Evolutionary conservation across 2,113 vertebrate species (phyloP), one percentile per base, ranked within the genome.

Genomic region (Dendrocopos noguchii): DNA sequence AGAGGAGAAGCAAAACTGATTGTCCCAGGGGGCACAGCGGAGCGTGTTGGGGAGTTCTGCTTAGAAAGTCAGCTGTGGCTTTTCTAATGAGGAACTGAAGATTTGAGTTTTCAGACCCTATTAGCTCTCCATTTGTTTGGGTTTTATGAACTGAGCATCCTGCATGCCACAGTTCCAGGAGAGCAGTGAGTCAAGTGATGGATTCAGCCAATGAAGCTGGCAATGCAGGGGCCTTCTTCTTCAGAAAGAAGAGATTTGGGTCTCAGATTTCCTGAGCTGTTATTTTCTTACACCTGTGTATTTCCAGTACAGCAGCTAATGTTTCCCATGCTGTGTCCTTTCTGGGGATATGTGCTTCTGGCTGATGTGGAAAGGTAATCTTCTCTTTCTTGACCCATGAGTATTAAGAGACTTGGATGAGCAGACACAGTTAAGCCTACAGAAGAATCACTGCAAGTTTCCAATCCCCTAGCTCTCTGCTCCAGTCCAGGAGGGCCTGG

Each of bases 61-160:
- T 80, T 90, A 91, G 87, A 92, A 91, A 91, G 85, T 92, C 72
- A 53, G 82, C 94, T 94, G 95, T 83, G 91, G 94, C 94, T 95
- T 96, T 93, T 91, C 77, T 96, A 94, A 95, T n/a, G n/a, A n/a
- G n/a, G n/a, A n/a, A n/a, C n/a, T 68, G 79, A 92, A 83, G 87
- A 76, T 96, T 94, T 94, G 90, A 94, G 78, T 96, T 96, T 95
- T 91, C 79, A 91, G 87, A 85, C n/a, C 73, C 90, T 96, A 94
- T 67, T 94, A 92, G 56, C 92, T 93, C 87, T 96, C 63, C 60
- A 59, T 94, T 94, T 93, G 79, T 96, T 94, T 92, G 65, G 2
- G 68, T 96, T 96, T 87, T 94, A 87, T 95, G 91, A 94, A 90
- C 77, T 92, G 91, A 91, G 82, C 85, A 57, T 87, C 73, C 68